Percentiles rank a stretch among this genome's conserved stretches.
Evolutionary conservation across 23 tunicate genomes (phyloP).

Genomic region (Botrylloides violaceus): DNA sequence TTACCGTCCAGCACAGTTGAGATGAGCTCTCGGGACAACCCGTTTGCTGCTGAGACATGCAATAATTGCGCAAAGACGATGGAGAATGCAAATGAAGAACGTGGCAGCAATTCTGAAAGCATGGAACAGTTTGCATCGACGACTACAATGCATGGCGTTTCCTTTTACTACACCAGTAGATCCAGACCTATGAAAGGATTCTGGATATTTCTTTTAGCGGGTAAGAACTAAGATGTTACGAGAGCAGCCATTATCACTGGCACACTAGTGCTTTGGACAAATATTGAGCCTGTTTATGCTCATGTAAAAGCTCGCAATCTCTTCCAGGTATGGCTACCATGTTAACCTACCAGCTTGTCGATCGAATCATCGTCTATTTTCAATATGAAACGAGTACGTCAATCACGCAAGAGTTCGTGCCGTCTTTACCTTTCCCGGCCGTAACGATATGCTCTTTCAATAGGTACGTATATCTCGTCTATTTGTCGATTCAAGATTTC

Average conservation of each 20-base stretch:
- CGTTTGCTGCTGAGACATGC: too few relatives aligned
- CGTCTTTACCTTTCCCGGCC: constrained; percentile 34
- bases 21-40: too few relatives aligned
- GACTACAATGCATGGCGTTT: constrained; percentile 44
- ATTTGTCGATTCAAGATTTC: too few relatives aligned
- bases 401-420: constrained; percentile 27
- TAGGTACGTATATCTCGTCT: too few relatives aligned
- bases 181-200: constrained; percentile 11
- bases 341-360: background rate
- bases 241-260: background rate
- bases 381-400: constrained; percentile 31
- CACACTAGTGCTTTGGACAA: background rate
- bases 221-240: background rate
- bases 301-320: too few relatives aligned
- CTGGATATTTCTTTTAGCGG: constrained; percentile 28
- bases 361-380: constrained; percentile 20
- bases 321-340: constrained; percentile 11
- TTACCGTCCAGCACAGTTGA: too few relatives aligned
- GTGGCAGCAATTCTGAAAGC: background rate
- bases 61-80: too few relatives aligned
- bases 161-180: constrained; percentile 25
- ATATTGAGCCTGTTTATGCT: background rate
- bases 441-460: constrained; percentile 59
- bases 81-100: background rate
- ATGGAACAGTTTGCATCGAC: background rate